A percentile compares a stretch with the other conserved stretches of the same genome.
Conservation (phyloP, 2,797 vertebrate species). For the Adelosebastes latens region DNA sequence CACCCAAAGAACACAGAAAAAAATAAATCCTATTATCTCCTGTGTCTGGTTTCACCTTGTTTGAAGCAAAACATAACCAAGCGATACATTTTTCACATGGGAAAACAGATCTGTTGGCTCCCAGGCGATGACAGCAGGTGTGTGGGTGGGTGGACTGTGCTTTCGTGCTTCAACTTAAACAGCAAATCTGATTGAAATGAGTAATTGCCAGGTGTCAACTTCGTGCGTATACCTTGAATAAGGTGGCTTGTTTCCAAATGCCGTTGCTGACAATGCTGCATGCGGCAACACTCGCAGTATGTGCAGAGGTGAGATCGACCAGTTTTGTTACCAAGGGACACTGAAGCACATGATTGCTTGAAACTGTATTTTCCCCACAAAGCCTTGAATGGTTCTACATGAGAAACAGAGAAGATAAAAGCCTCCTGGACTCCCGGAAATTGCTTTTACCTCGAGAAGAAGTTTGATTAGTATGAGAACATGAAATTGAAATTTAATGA, state of each 20-base stretch:
- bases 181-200: conserved; percentile 51
- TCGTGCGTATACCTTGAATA: conserved; percentile 5
- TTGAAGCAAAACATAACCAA: conserved; percentile 18
- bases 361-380: background rate
- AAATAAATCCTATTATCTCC: conserved; percentile 22
- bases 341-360: conserved; percentile 1
- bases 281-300: background rate
- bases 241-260: conserved; percentile 4
- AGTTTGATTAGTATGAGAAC: conserved; percentile 3
- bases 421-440: background rate
- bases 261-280: background rate
- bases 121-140: conserved; percentile 56
- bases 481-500: conserved; percentile 23
- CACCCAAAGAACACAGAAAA: background rate
- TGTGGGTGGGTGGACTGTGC: conserved; percentile 55
- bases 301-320: conserved; percentile 1
- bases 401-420: conserved; percentile 17
- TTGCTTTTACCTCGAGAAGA: conserved; percentile 24
- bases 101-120: conserved; percentile 44
- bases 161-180: conserved; percentile 55
- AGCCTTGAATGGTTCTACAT: background rate
- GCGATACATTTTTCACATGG: conserved; percentile 8
- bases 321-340: conserved; percentile 13
- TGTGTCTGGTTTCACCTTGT: conserved; percentile 10
- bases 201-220: conserved; percentile 36